Percentiles rank a stretch among this genome's conserved stretches.
These are phyloP conservation scores for Nomada goodeniana DNA, from an alignment of 2,888 invertebrate genomes.

Conservation along the genomic window DNA sequence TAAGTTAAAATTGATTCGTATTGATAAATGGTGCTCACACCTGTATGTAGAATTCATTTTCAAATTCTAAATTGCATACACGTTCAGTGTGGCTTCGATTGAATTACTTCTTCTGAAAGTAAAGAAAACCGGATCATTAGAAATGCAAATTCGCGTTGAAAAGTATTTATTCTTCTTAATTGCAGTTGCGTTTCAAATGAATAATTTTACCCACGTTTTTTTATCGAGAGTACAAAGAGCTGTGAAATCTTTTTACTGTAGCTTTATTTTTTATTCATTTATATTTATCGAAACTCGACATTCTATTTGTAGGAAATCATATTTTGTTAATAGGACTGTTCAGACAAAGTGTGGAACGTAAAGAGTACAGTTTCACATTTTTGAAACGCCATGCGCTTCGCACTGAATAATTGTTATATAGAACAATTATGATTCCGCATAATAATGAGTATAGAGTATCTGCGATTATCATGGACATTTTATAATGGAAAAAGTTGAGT, in stretches of 20 bases:
- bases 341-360: neutral
- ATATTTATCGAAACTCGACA: conserved; percentile 34
- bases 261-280: conserved; percentile 50
- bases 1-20: too few species aligned
- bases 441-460: conserved; percentile 10
- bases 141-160: too few species aligned
- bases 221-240: conserved; percentile 46
- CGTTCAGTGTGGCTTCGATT: neutral
- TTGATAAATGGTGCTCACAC: too few species aligned
- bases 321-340: too few species aligned
- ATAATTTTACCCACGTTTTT: conserved; percentile 28
- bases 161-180: conserved; percentile 5
- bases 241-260: conserved; percentile 36
- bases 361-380: conserved; percentile 2
- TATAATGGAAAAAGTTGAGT: conserved; percentile 9
- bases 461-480: conserved; percentile 1
- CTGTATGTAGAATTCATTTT: neutral
- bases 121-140: too few species aligned
- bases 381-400: conserved; percentile 27
- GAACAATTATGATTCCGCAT: conserved; percentile 27
- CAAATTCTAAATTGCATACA: too few species aligned
- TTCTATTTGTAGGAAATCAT: conserved; percentile 29
- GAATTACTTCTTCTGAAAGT: neutral
- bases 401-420: conserved; percentile 26
- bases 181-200: conserved; percentile 40